Evolutionary conservation across 1,140 invertebrate species (phyloP).

Genomic region (Cydia pomonella): DNA sequence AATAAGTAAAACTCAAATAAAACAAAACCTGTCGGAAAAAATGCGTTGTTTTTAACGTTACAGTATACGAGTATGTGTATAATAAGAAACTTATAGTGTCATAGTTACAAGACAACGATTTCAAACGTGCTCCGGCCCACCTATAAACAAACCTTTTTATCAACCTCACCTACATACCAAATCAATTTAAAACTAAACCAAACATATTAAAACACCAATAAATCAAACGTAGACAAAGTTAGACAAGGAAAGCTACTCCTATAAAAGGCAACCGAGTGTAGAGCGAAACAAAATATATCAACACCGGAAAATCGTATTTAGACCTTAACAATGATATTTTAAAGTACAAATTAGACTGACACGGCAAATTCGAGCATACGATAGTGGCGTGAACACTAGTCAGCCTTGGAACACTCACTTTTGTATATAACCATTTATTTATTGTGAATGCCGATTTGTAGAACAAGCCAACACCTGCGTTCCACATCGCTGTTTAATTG

Average conservation of each 20-base stretch:
- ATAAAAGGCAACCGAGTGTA: conserved; percentile 30
- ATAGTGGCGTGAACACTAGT: conserved; percentile 49
- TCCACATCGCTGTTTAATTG: neutral
- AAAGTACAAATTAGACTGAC: conserved; percentile 50
- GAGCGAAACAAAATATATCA: conserved; percentile 34
- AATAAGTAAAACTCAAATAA: no score
- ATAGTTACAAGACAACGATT: neutral
- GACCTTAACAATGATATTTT: conserved; percentile 44
- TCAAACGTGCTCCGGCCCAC: neutral
- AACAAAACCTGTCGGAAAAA: no score
- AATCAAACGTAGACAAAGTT: conserved; percentile 39
- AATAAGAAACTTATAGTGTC: neutral
- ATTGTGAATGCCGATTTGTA: conserved; percentile 41
- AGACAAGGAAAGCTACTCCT: conserved; percentile 44
- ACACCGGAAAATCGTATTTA: conserved; percentile 32
- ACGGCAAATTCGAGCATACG: conserved; percentile 52
- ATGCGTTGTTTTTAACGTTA: neutral
- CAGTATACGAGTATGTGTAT: neutral
- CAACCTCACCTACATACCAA: conserved; percentile 23
- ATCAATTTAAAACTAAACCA: conserved; percentile 26
- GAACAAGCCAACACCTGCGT: conserved; percentile 32
- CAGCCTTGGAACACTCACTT: conserved; percentile 74
- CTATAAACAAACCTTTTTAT: neutral
- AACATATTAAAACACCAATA: conserved; percentile 34
- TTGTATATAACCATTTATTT: conserved; percentile 53